These are phyloP conservation scores for Drosophila neoperkinsi DNA, from an alignment of 2,888 invertebrate species.

Conservation along the genomic window DNA sequence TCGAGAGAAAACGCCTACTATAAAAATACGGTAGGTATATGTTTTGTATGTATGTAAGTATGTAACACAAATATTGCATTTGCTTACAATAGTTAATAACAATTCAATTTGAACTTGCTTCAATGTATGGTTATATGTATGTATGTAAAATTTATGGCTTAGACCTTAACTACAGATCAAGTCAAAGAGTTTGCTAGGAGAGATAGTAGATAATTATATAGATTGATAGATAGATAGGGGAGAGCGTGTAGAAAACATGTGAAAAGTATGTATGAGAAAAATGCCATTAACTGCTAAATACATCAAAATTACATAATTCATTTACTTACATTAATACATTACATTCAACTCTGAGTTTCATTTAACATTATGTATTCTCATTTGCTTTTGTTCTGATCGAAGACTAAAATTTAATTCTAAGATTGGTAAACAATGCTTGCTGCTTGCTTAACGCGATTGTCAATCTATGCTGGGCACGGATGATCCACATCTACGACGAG, in stretches of 20 bases:
- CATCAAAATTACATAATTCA: slow-evolving; percentile 50
- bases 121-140: slow-evolving; percentile 27
- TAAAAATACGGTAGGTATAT: slow-evolving; percentile 74
- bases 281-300: slow-evolving; percentile 69
- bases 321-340: slow-evolving; percentile 25
- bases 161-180: slow-evolving; percentile 22
- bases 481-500: slow-evolving; percentile 40
- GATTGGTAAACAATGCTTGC: slow-evolving; percentile 68
- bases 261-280: slow-evolving; percentile 52
- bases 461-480: slow-evolving; percentile 59
- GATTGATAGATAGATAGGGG: slow-evolving; percentile 26
- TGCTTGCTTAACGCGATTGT: slow-evolving; percentile 74
- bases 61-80: slow-evolving; percentile 74
- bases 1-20: slow-evolving; percentile 76
- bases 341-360: slow-evolving; percentile 19
- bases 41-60: slow-evolving; percentile 29
- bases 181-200: slow-evolving; percentile 22
- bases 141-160: slow-evolving; percentile 22
- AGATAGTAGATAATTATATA: slow-evolving; percentile 13
- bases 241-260: slow-evolving; percentile 34
- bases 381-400: slow-evolving; percentile 20
- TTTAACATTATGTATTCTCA: slow-evolving; percentile 1
- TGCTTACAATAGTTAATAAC: slow-evolving; percentile 73
- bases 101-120: slow-evolving; percentile 75
- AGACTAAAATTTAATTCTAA: slow-evolving; percentile 55